Percentiles rank a stretch among this genome's conserved stretches.
Conservation (phyloP, 2,797 vertebrate species). For the Luscinia megarhynchos region DNA sequence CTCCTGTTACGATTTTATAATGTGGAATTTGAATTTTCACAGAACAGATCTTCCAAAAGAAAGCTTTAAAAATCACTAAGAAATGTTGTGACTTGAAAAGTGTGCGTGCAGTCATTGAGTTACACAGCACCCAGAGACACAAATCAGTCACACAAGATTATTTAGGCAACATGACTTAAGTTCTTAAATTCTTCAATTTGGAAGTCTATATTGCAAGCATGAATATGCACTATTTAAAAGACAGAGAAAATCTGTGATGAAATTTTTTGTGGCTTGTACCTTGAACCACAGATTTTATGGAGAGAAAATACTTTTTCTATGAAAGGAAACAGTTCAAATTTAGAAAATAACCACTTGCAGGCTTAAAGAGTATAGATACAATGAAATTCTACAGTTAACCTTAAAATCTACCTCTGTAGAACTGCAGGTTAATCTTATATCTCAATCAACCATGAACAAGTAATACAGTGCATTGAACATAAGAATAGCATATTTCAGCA, state of each 20-base stretch:
- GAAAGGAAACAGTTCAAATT: constrained; percentile 10
- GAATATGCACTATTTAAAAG: neutral
- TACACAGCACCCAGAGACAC: neutral
- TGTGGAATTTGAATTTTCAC: neutral
- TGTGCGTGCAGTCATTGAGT: neutral
- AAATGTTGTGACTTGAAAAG: neutral
- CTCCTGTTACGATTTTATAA: neutral
- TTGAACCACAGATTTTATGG: neutral
- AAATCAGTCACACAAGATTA: neutral
- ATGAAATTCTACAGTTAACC: constrained; percentile 50
- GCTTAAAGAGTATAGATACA: neutral
- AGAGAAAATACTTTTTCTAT: neutral
- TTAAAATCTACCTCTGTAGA: constrained; percentile 36
- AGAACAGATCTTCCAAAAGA: neutral
- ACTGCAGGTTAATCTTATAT: constrained; percentile 44
- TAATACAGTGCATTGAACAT: neutral
- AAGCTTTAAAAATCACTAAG: neutral
- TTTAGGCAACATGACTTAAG: neutral
- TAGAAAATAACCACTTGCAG: neutral
- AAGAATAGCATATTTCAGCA: constrained; percentile 7
- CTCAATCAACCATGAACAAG: constrained; percentile 29
- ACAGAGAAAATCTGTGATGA: neutral
- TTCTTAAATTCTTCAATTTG: neutral
- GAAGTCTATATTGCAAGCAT: neutral
- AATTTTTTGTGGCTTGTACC: neutral